Base-by-base conservation (phyloP, 2,797 vertebrate species). In the Ctenopoma kingsleyae region DNA sequence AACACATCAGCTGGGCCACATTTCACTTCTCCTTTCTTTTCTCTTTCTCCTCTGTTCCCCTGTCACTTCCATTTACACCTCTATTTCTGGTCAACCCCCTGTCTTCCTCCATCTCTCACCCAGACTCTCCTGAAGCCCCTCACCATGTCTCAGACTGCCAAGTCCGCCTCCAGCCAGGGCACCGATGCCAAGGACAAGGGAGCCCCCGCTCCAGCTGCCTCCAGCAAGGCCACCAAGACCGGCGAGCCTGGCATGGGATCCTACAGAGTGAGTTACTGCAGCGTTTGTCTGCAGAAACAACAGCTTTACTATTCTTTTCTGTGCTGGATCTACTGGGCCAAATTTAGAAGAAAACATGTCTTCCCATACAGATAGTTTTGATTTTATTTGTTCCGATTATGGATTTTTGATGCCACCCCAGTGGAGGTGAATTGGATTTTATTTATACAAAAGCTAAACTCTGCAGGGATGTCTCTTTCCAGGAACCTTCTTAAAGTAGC, bases 131-230 rank as follows among this genome's bases (percentile, higher is more conserved):
- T 85, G 73, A 92, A 94, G 85, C 90, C 88, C 90, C 89, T 92
- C 86, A 87, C 85, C 87, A 98, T 97, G 97, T 97, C 97, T 92
- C 96, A 98, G 92, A 93, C 95, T 16, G 75, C 92, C 69, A 96
- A 96, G 92, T 92, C 94, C 90, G 82, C 94, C 30, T 89, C 93
- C 64, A 94, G 92, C 92, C 96, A 96, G 80, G 95, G 93, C 79
- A 87, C 80, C 0, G 95, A 98, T 23, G 88, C 93, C 90, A 97
- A 97, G 93, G 96, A 95, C 80, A 97, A 97, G 92, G 96, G 92
- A 0, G 70, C 86, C 74, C 95, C 95, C 0, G 87, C 89, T 40
- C 91, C 93, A 1, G 89, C 94, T 41, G 91, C 94, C 85, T 82
- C 91, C 82, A 93, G 91, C 81, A 91, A 93, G 87, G 86, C 92